These are phyloP conservation scores for Archips crataeganus DNA, from an alignment of 2,888 invertebrate species.

Conservation along the genomic window DNA sequence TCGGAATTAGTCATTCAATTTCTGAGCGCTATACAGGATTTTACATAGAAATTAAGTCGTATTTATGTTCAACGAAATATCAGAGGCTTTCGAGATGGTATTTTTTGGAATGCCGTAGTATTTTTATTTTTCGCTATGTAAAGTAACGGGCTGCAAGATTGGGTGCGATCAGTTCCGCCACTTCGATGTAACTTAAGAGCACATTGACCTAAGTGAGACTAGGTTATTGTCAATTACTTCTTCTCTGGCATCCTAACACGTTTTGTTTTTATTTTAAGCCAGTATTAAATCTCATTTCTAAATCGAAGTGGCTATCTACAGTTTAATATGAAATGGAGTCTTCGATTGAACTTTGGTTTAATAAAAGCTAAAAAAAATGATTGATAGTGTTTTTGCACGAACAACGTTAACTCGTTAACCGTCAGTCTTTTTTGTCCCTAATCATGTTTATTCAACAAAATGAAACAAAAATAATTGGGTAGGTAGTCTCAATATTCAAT, in stretches of 20 bases:
- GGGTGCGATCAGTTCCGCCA: constrained; percentile 29
- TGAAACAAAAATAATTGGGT: constrained; percentile 26
- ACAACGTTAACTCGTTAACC: constrained; percentile 1
- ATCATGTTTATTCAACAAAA: constrained; percentile 39
- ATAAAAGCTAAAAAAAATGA: constrained; percentile 2
- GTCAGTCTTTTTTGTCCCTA: constrained; percentile 27
- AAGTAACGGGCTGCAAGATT: constrained; percentile 36
- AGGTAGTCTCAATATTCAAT: constrained; percentile 32
- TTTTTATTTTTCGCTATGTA: constrained; percentile 25
- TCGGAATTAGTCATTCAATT: constrained; percentile 62
- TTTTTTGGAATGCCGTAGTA: not conserved
- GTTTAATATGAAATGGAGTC: not conserved
- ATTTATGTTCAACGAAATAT: not conserved
- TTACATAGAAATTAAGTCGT: not conserved
- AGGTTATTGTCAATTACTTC: constrained; percentile 39
- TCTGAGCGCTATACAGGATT: not conserved
- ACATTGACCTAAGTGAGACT: constrained; percentile 41
- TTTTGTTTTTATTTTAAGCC: not conserved
- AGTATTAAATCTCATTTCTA: not conserved
- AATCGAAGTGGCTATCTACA: not conserved
- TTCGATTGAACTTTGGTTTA: not conserved
- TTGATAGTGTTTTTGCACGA: not conserved
- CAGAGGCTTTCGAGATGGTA: not conserved
- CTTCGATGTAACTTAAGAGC: constrained; percentile 39
- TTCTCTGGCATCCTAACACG: not conserved